Evolutionary conservation across 2,797 vertebrate genomes (phyloP).

Genomic region (Sardinella longiceps): DNA sequence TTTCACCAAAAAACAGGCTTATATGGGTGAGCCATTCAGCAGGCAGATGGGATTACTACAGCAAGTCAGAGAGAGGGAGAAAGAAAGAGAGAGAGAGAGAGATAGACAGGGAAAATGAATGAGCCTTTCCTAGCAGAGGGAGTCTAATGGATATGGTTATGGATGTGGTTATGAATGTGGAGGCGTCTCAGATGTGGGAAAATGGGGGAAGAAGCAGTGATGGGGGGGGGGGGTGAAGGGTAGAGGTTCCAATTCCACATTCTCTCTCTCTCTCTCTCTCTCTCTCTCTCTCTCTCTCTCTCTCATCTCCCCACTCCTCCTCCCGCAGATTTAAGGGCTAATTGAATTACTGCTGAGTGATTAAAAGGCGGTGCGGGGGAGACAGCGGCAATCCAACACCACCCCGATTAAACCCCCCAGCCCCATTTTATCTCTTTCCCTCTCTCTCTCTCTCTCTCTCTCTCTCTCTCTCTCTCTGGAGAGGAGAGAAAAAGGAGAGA

Average conservation of each 20-base stretch:
- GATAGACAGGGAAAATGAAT: conserved; percentile 50
- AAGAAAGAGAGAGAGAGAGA: conserved; percentile 22
- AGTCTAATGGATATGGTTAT: conserved; percentile 48
- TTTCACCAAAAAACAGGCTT: conserved; percentile 54
- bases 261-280: conserved; percentile 22
- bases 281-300: conserved; percentile 10
- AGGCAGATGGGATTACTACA: conserved; percentile 54
- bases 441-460: background rate
- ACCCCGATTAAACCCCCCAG: conserved; percentile 34
- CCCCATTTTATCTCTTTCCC: background rate
- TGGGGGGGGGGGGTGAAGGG: background rate
- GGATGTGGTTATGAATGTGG: conserved; percentile 50
- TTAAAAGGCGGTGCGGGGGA: conserved; percentile 46
- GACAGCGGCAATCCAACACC: conserved; percentile 41
- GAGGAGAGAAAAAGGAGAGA: background rate
- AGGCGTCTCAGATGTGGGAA: conserved; percentile 44
- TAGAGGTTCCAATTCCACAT: conserved; percentile 39
- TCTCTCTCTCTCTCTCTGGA: background rate
- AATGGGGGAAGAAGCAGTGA: conserved; percentile 54
- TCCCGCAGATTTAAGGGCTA: conserved; percentile 54
- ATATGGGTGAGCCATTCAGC: conserved; percentile 49
- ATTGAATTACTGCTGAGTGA: conserved; percentile 65
- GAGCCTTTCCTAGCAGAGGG: conserved; percentile 51
- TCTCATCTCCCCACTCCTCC: conserved; percentile 32
- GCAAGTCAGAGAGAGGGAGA: conserved; percentile 12